A percentile compares a stretch with the other conserved stretches of the same genome.
These are phyloP conservation scores for Ruditapes philippinarum DNA, from an alignment of 1,140 invertebrate species.

Conservation along the genomic window DNA sequence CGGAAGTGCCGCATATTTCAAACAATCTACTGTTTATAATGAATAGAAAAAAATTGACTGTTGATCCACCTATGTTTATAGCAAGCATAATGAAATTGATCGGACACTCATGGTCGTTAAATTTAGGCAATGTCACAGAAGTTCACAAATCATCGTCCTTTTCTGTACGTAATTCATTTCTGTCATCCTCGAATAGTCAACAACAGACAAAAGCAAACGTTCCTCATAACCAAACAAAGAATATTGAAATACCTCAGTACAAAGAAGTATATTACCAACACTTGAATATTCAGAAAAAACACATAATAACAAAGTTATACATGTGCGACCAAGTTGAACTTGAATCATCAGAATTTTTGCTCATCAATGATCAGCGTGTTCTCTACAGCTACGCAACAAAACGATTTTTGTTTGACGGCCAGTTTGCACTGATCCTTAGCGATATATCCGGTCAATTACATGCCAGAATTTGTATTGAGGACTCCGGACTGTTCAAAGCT, in stretches of 20 bases:
- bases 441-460: background rate
- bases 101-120: background rate
- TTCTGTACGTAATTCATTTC: background rate
- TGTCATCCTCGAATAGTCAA: background rate
- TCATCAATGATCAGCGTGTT: background rate
- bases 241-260: background rate
- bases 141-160: background rate
- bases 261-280: too few species aligned
- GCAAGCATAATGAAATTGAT: background rate
- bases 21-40: background rate
- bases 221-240: background rate
- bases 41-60: background rate
- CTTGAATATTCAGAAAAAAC: background rate
- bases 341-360: background rate
- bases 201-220: background rate
- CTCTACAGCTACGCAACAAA: background rate
- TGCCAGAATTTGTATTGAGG: background rate
- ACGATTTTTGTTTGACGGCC: background rate
- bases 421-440: background rate
- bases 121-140: background rate
- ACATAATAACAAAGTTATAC: background rate
- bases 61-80: background rate
- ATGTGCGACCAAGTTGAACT: background rate
- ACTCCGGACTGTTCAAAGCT: background rate
- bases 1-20: background rate